Evolutionary conservation across 2,797 vertebrate genomes (phyloP), one percentile per base, ranked within the genome.

Genomic region (Amblyopsis hoosieri): DNA sequence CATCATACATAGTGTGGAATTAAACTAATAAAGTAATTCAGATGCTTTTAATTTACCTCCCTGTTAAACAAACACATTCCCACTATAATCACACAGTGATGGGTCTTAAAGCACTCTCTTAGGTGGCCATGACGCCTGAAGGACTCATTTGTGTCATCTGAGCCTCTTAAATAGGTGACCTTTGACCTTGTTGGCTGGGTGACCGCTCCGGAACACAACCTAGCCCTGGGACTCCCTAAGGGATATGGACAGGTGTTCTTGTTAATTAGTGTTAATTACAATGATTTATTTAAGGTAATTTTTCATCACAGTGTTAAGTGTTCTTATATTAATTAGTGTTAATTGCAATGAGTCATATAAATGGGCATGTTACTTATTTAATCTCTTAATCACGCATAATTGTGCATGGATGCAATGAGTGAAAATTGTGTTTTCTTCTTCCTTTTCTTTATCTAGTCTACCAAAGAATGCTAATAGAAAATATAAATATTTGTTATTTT

Each of bases 141-240:
- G 75, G 76, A 78, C 77, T 67, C 82, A 78, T 81, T 74, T 88
- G 83, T 87, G 88, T 88, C 84, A 89, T 71, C 48, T 69, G 86
- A 91, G 79, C 78, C 57, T 73, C 66, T 74, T 76, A 78, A 81
- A 85, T 84, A 70, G 72, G 56, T 31, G 81, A 89, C 87, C 87
- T 89, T 75, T 89, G 81, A 90, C 86, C 85, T 49, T 66, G 76
- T 79, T 83, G 85, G 82, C 84, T 14, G 29, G 87, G 82, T 84
- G 85, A 91, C 79, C 14, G 59, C 62, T 70, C 78, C 57, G 57
- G 60, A 84, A 87, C 78, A 83, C 71, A 82, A 85, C 66, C 64
- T 13, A 13, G 69, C 49, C 54, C 6, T 10, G 66, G 68, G 65
- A 72, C 65, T 81, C 76, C 82, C 72, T 49, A 11, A 64, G 70